These are phyloP conservation scores for Pogonophryne albipinna DNA, from an alignment of 2,797 vertebrate species.

Conservation along the genomic window DNA sequence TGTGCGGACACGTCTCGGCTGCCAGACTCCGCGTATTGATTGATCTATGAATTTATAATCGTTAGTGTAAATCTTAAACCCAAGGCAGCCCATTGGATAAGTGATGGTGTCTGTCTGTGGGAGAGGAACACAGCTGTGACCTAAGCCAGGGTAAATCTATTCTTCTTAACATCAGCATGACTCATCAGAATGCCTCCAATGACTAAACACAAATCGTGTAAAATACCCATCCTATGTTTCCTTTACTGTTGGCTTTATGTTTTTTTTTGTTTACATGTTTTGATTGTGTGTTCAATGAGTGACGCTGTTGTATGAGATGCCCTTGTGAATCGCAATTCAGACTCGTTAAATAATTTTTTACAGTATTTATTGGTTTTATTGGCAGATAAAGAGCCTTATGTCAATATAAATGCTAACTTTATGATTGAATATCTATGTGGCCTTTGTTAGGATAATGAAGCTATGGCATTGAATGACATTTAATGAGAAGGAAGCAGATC, in stretches of 20 bases:
- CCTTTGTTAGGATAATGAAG: not conserved
- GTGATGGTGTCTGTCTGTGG: conserved; percentile 17
- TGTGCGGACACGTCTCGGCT: conserved; percentile 54
- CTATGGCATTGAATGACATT: not conserved
- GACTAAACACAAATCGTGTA: conserved; percentile 39
- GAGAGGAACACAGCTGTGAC: conserved; percentile 12
- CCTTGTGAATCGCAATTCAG: not conserved
- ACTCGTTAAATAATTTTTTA: conserved; percentile 8
- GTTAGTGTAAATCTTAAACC: conserved; percentile 75
- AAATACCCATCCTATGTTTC: conserved; percentile 14
- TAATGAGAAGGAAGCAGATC: conserved; percentile 10
- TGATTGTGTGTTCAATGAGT: not conserved
- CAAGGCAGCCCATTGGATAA: conserved; percentile 57
- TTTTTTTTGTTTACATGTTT: conserved; percentile 1
- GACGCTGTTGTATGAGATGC: not conserved
- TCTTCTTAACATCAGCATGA: conserved; percentile 38
- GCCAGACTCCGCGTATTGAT: conserved; percentile 77
- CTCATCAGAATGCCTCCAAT: conserved; percentile 42
- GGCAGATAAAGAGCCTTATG: conserved; percentile 16
- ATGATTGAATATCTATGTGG: not conserved
- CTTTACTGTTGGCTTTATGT: conserved; percentile 5
- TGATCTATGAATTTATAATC: conserved; percentile 85
- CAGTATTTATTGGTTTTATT: conserved; percentile 6
- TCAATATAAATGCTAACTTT: conserved; percentile 27
- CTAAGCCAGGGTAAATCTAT: not conserved